phyloP scores from a whole-genome alignment of 2,888 invertebrate species.

The Agrilus mali region DNA sequence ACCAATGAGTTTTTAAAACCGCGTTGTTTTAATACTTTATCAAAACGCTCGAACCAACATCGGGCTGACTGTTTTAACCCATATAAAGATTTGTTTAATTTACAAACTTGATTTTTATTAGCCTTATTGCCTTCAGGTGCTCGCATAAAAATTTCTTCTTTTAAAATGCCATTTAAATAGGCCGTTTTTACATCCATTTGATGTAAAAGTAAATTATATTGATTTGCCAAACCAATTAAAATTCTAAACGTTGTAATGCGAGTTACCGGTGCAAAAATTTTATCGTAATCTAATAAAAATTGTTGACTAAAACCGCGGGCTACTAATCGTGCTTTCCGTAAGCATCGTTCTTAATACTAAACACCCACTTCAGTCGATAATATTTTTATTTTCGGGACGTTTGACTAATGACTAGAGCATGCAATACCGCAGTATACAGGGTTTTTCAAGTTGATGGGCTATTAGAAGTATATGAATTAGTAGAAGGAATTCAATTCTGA shows the following conservation, averaged over 20 bases:
- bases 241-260: slow-evolving; percentile 10
- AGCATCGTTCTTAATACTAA: too few relatives aligned
- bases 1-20: slow-evolving; percentile 7
- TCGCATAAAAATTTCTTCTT: slow-evolving; percentile 19
- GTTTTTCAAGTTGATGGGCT: too few relatives aligned
- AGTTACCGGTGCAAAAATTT: too few relatives aligned
- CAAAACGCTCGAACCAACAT: slow-evolving; percentile 11
- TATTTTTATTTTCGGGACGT: too few relatives aligned
- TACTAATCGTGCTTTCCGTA: too few relatives aligned
- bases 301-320: too few relatives aligned
- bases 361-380: too few relatives aligned
- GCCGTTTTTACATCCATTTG: slow-evolving; percentile 18
- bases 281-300: too few relatives aligned
- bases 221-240: slow-evolving; percentile 11
- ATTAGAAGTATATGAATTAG: too few relatives aligned
- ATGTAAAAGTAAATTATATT: slow-evolving; percentile 13
- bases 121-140: slow-evolving; percentile 11
- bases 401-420: too few relatives aligned
- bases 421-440: too few relatives aligned
- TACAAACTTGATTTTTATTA: slow-evolving; percentile 8
- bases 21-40: slow-evolving; percentile 4
- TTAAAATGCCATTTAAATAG: slow-evolving; percentile 17
- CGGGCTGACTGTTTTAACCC: slow-evolving; percentile 16
- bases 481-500: too few relatives aligned
- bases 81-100: slow-evolving; percentile 18